These are phyloP conservation scores for Saimiri boliviensis DNA, from an alignment of 2,113 vertebrate species.

Conservation along the genomic window DNA sequence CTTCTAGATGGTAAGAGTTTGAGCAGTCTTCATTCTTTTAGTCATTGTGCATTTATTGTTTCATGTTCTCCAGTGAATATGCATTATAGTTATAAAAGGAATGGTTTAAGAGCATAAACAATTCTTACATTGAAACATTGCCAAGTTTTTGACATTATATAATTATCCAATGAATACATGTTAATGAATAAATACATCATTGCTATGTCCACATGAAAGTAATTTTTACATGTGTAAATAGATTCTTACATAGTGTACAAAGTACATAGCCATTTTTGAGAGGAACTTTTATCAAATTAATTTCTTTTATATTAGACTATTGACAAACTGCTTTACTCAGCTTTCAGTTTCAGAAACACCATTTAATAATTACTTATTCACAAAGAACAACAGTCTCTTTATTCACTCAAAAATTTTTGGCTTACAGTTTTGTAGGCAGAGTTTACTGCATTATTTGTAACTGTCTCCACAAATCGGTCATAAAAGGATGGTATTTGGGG, in stretches of 20 bases:
- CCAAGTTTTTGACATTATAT: background rate
- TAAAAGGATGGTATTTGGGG: background rate
- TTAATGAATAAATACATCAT: background rate
- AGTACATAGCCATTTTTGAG: conserved; percentile 23
- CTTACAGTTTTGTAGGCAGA: conserved; percentile 14
- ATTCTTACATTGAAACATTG: background rate
- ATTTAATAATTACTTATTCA: conserved; percentile 56
- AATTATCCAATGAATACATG: background rate
- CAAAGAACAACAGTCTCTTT: conserved; percentile 55
- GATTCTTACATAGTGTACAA: background rate
- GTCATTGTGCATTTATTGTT: background rate
- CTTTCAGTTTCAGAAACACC: conserved; percentile 37
- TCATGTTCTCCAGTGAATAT: background rate
- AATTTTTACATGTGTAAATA: background rate
- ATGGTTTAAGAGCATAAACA: background rate
- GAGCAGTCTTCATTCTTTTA: background rate
- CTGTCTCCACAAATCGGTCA: background rate
- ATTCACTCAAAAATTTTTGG: conserved; percentile 21
- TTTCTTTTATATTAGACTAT: conserved; percentile 38
- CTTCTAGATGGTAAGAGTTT: background rate
- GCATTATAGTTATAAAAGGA: background rate
- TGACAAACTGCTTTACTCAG: conserved; percentile 33
- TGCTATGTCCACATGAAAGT: background rate
- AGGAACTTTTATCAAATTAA: conserved; percentile 14
- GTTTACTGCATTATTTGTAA: conserved; percentile 53